phyloP scores from a whole-genome alignment of 2,113 vertebrate genomes.

The Ictalurus furcatus region DNA sequence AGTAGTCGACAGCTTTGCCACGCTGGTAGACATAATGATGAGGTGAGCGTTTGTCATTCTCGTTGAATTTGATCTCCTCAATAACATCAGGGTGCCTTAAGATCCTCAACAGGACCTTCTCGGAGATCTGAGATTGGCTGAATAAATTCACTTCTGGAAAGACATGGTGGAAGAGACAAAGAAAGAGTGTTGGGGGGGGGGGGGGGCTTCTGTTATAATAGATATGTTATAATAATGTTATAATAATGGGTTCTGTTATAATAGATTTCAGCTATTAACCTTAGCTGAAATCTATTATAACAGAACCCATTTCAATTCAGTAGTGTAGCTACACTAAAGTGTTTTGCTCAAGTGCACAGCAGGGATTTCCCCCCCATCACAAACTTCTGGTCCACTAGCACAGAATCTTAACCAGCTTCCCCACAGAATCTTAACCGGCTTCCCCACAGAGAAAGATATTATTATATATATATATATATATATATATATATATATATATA shows the following conservation, averaged over 20 bases:
- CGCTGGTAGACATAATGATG: conserved; percentile 87
- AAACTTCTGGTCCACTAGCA: background rate
- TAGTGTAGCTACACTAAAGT: background rate
- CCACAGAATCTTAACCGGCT: background rate
- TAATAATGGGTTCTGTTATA: no score
- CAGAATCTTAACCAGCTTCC: background rate
- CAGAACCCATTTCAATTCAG: background rate
- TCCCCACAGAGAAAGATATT: background rate
- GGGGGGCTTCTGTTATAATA: no score
- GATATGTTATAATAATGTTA: no score
- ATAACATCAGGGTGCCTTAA: conserved; percentile 91
- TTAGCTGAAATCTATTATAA: background rate
- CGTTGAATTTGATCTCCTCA: conserved; percentile 90
- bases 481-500: no score
- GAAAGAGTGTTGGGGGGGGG: background rate
- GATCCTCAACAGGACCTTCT: conserved; percentile 90
- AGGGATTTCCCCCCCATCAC: background rate
- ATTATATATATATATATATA: no score
- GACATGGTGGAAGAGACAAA: background rate
- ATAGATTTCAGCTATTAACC: no score
- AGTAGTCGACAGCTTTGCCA: conserved; percentile 87
- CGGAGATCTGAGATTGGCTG: conserved; percentile 80
- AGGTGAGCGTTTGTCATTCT: conserved; percentile 74
- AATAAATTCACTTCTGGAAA: conserved; percentile 85
- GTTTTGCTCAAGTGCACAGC: background rate